Base-by-base conservation (phyloP, 1,140 invertebrate species). In the Acyrthosiphon pisum region DNA sequence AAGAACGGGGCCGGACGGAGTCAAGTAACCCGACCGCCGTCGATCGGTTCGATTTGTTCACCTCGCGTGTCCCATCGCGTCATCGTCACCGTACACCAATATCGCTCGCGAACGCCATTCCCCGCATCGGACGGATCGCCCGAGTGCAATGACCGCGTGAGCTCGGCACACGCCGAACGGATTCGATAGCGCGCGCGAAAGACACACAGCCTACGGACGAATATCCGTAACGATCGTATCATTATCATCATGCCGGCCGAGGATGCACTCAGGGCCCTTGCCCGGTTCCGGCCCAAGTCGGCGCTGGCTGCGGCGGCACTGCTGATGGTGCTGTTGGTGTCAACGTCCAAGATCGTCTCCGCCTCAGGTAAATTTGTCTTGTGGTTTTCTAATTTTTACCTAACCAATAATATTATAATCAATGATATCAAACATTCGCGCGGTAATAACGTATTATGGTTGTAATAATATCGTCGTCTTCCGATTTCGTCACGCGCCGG, bases 141-240 rank as follows among this genome's bases (percentile, higher is more conserved):
- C 48, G 87, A n/a, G 87, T 89, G 87, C 35, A 53, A 89, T 89
- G 88, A 89, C 88, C 88, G 88, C 88, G 22, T 89, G 88, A 89
- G 14, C 37, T 20, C 30, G 46, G n/a, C 41, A 46, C 30, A 48
- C 86, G 26, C 86, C 20, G 48, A 8, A 56, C 48, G 48, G 22
- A 26, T 35, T 26, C 22, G 50, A 89, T 9, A 46, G 20, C 22
- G 44, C 44, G 9, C 83, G 83, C n/a, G 11, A 48, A 48, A 48
- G 86, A 86, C 30, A 22, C 87, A 48, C 86, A 9, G 22, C 83
- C 14, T 20, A 88, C 30, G 20, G 18, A 88, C 6, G 14, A 53
- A 22, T 53, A 22, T 53, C 50, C 22, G 8, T 22, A 11, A 84
- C 83, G 22, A 4, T 7, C 35, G 7, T 9, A 81, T 2, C 2